Conservation (phyloP, 2,888 invertebrate species). For the Polyommatus icarus region DNA sequence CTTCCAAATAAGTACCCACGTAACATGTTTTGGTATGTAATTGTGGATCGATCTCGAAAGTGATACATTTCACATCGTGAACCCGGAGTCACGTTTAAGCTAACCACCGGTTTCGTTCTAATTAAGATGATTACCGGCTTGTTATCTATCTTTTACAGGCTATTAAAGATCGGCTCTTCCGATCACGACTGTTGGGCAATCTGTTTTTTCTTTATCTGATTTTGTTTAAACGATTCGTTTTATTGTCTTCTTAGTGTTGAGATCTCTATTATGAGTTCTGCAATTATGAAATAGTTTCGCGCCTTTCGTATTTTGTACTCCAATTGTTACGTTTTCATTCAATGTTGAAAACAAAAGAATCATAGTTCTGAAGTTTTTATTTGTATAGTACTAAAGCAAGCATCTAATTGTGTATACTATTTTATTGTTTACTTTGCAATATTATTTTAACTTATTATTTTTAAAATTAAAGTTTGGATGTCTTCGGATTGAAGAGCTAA, state of each 20-base stretch:
- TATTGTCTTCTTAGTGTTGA: background rate
- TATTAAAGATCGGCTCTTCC: slow-evolving; percentile 37
- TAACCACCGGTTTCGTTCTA: slow-evolving; percentile 49
- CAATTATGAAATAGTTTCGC: background rate
- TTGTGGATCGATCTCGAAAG: slow-evolving; percentile 60
- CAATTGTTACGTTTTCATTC: background rate
- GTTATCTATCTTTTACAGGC: slow-evolving; percentile 41
- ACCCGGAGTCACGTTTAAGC: slow-evolving; percentile 59
- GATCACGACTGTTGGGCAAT: slow-evolving; percentile 41
- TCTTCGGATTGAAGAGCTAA: too few species aligned
- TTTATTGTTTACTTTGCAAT: background rate
- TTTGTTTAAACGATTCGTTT: background rate
- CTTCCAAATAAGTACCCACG: slow-evolving; percentile 9
- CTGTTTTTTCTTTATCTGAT: slow-evolving; percentile 19
- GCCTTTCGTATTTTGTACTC: background rate
- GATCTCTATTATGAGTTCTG: background rate
- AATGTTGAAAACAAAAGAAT: background rate
- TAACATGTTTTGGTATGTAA: slow-evolving; percentile 37
- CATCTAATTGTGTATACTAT: background rate
- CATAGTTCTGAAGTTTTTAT: background rate
- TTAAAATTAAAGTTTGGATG: too few species aligned
- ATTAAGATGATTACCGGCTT: slow-evolving; percentile 46
- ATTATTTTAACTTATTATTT: too few species aligned
- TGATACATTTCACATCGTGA: slow-evolving; percentile 58
- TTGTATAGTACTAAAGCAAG: background rate